Base-by-base conservation (phyloP, 2,888 invertebrate species). In the Thera britannica region DNA sequence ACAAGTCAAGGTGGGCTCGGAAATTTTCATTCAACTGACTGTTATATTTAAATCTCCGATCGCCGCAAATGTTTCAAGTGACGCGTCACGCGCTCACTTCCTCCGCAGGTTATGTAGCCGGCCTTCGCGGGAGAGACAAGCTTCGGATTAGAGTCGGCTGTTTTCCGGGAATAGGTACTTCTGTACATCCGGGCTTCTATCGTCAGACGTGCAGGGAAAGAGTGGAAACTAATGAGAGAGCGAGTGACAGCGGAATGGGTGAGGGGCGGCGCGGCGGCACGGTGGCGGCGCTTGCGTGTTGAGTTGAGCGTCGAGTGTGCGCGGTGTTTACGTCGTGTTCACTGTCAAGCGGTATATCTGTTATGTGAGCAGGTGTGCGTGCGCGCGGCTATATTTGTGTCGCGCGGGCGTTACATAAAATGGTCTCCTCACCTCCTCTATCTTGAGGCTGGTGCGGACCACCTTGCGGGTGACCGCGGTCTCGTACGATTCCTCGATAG, bases 401-500 rank as follows among this genome's bases (percentile, higher is more conserved):
- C 78, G 89, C 87, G 87, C 86, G 89, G 87, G 84, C 84, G 84
- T 90, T 90, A 90, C 88, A 88, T 91, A 92, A 90, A 88, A 77
- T 84, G 83, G 86, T 85, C 79, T 83, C 89, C 95, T 95, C 95
- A 96, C 96, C 95, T 96, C 96, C 94, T 96, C 95, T 89, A 96
- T 96, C 94, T 95, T 96, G 93, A 95, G 94, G 92, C 94, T 96
- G 85, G 94, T 95, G 92, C 95, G 94, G 89, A 95, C 95, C 90
- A 95, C 94, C 93, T 96, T 96, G 87, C 96, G 94, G 88, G 95
- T 95, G 92, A 96, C 95, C 92, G 95, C 95, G 86, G 94, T 95
- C 90, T 96, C 95, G 94, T 95, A 96, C 79, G 94, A 92, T 89
- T 96, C 96, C 90, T 96, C 96, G 86, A 96, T 95, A 81, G 96